These are phyloP conservation scores for Enchytraeus crypticus DNA, from an alignment of 2,888 invertebrate genomes.

Conservation along the genomic window DNA sequence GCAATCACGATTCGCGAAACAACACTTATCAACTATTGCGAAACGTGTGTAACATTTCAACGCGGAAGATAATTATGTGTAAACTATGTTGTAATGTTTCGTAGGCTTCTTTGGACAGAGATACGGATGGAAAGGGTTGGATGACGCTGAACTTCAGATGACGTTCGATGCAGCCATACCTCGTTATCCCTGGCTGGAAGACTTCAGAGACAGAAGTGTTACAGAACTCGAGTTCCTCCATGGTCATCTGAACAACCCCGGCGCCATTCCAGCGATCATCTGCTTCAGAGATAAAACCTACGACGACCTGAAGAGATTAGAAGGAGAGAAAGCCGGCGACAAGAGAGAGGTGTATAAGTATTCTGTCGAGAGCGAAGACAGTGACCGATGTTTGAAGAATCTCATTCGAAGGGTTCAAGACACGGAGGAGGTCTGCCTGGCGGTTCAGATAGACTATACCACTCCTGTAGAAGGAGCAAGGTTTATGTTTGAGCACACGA, in stretches of 20 bases:
- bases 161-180: conserved; percentile 40
- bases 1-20: too few species aligned
- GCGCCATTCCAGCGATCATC: conserved; percentile 34
- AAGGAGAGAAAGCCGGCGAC: conserved; percentile 32
- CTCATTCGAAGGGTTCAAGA: conserved; percentile 33
- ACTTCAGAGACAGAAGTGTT: conserved; percentile 37
- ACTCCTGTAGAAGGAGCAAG: conserved; percentile 29
- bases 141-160: conserved; percentile 35
- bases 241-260: conserved; percentile 42
- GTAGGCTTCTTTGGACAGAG: conserved; percentile 41
- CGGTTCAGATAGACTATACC: not conserved
- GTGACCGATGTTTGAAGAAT: conserved; percentile 33
- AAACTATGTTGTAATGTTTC: too few species aligned
- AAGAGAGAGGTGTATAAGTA: conserved; percentile 36
- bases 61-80: too few species aligned
- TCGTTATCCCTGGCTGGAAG: conserved; percentile 37
- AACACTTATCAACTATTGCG: too few species aligned
- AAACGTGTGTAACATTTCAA: too few species aligned
- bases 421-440: conserved; percentile 22
- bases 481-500: conserved; percentile 37
- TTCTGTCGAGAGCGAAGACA: conserved; percentile 35
- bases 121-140: conserved; percentile 42
- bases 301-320: conserved; percentile 24
- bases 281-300: conserved; percentile 39
- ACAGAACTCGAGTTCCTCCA: conserved; percentile 44